Conservation (phyloP, 2,797 vertebrate species). For the Darevskia mixta region DNA sequence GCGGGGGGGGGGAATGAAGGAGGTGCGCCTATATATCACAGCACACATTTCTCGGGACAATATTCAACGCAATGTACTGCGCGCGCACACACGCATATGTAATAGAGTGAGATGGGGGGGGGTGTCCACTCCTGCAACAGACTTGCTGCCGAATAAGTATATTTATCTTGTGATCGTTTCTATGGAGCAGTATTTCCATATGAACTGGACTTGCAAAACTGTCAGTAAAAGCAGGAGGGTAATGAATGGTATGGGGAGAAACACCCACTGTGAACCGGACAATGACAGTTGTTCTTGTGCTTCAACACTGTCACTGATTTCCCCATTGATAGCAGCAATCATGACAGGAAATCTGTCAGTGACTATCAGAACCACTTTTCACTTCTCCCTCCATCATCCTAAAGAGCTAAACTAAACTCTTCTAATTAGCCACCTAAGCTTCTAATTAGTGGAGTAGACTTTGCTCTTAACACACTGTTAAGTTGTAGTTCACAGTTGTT, state of each 20-base stretch:
- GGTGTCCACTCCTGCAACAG: too few species aligned
- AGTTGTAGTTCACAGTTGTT: background rate
- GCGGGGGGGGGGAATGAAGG: background rate
- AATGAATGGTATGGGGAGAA: background rate
- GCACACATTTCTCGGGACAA: background rate
- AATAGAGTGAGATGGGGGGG: background rate
- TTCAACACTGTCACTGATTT: background rate
- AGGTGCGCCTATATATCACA: background rate
- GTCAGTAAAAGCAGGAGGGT: background rate
- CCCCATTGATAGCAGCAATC: background rate
- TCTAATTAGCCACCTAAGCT: background rate
- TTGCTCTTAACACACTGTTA: background rate
- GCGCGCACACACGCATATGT: too few species aligned
- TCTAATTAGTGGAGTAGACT: background rate
- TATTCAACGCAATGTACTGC: background rate
- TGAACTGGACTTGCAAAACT: background rate
- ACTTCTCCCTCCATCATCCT: background rate
- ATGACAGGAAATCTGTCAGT: conserved; percentile 1
- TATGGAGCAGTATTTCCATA: background rate
- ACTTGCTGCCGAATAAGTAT: too few species aligned
- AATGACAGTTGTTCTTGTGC: background rate
- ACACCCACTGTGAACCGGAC: background rate
- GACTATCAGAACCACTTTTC: too few species aligned
- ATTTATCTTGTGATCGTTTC: background rate
- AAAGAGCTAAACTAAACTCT: background rate